Evolutionary conservation across 2,888 invertebrate genomes (phyloP), one percentile per base, ranked within the genome.

Genomic region (Rhodophaea formosa): DNA sequence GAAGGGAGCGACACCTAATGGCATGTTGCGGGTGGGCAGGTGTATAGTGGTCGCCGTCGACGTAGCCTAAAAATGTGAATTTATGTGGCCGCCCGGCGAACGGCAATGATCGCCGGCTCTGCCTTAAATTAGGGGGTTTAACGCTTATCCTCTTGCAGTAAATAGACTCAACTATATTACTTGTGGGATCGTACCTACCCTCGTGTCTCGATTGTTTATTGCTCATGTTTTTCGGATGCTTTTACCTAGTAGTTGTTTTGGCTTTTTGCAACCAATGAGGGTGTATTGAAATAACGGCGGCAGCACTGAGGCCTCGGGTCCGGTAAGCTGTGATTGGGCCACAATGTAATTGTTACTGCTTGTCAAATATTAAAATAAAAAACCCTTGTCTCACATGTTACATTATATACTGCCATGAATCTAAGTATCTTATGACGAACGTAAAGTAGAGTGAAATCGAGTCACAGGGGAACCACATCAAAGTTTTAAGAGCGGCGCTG

Each of bases 111-210:
- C 86, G 86, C 77, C 74, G 74, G 82, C 85, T 87, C 86, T 81
- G 80, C 84, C 86, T 85, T 88, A 89, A 88, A 88, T 89, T 88
- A 86, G 85, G 83, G 80, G 86, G 83, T 84, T 88, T 87, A 84
- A 84, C 86, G 86, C 79, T 86, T 80, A 86, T 87, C 86, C 86
- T 77, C 82, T 77, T 74, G 76, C 80, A 81, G 86, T 87, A 86
- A 88, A 87, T 86, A 87, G 77, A 84, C 82, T 80, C 76, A 81
- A 84, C 82, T 84, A 82, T 82, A 82, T 82, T 80, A 80, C 80
- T 77, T 77, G 75, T 69, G 77, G 77, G 77, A 67, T 75, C 75
- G 71, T 78, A 74, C 74, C 70, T 68, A 72, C 66, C 75, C 69
- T 67, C 65, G 71, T 67, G 69, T 73, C 70, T 64, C 71, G 61